Evolutionary conservation across 2,797 vertebrate genomes (phyloP), one percentile per base, ranked within the genome.

Genomic region (Urocyon cinereoargenteus): DNA sequence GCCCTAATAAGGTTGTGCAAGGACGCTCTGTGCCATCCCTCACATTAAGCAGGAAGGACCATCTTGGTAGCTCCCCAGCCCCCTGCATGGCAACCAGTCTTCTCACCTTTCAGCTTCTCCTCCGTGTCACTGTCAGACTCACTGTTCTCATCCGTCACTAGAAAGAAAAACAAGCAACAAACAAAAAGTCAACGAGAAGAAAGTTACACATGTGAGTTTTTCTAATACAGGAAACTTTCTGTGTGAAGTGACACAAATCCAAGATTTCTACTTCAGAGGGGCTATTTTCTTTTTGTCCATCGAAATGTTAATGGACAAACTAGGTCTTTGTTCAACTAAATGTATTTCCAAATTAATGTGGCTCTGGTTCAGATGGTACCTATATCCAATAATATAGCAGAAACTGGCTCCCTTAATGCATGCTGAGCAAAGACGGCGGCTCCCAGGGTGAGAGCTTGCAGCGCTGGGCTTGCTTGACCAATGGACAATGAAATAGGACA

Each of bases 71-170:
- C 26, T 8, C 14, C 26, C 9, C 5, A 9, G 51, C 31, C 45
- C 31, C 28, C 72, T 21, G 86, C 70, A 24, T 2, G 8, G 28
- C 81, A 26, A 34, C 19, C 2, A 36, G 49, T 53, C 57, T 51
- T 62, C 98, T 99, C 96, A 99, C 99, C 99, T 99, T 99, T 99
- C 73, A 99, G 98, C 96, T 99, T 99, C 98, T 99, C 99, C 97
- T 99, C 99, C 0, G 99, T 99, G 98, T 99, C 99, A 59, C 99
- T 99, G 98, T 99, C 99, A 0, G 99, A 99, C 98, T 99, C 99
- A 36, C 99, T 99, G 98, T 99, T 99, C 97, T 99, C 99, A 90
- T 99, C 99, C 53, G 99, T 99, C 98, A 99, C 99, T 99, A 90
- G 57, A 40, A 1, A 14, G 34, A 75, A 87, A 51, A 34, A 85